These are phyloP conservation scores for Zoanthus solanderi DNA, from an alignment of 92 coral and sea anemone genomes.

Conservation along the genomic window DNA sequence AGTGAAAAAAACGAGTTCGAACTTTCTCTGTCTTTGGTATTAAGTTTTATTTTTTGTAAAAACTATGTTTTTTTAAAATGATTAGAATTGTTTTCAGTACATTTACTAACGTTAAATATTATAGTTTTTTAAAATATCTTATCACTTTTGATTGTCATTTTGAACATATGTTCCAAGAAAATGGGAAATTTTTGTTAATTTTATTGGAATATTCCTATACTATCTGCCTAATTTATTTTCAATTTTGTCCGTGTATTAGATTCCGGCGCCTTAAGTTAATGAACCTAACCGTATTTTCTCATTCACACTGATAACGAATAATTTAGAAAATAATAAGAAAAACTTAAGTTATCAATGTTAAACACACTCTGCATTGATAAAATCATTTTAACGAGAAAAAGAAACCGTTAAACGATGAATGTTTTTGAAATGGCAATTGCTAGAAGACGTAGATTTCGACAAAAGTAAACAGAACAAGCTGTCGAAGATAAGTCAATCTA, in stretches of 20 bases:
- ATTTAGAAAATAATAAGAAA: background rate
- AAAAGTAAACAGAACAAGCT: background rate
- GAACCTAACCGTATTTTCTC: background rate
- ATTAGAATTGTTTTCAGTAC: background rate
- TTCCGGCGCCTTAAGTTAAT: constrained; percentile 8
- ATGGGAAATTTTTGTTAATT: background rate
- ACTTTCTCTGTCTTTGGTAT: background rate
- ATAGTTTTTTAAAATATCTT: too few relatives aligned
- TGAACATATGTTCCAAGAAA: background rate
- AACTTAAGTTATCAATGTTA: background rate
- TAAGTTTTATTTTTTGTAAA: background rate
- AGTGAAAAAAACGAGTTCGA: background rate
- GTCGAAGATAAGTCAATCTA: background rate
- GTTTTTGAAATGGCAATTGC: background rate
- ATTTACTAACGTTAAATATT: too few relatives aligned
- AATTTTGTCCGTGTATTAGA: background rate
- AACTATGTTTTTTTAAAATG: background rate
- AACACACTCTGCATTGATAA: background rate
- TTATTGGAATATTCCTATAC: background rate
- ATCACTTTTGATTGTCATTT: background rate
- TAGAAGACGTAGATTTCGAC: background rate
- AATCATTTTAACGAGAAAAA: background rate
- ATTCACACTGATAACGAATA: background rate
- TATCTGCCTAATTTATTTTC: background rate
- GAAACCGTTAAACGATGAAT: background rate